A percentile compares a stretch with the other conserved stretches of the same genome.
phyloP scores from a whole-genome alignment of 2,113 vertebrate genomes.

The Pseudopodoces humilis region DNA sequence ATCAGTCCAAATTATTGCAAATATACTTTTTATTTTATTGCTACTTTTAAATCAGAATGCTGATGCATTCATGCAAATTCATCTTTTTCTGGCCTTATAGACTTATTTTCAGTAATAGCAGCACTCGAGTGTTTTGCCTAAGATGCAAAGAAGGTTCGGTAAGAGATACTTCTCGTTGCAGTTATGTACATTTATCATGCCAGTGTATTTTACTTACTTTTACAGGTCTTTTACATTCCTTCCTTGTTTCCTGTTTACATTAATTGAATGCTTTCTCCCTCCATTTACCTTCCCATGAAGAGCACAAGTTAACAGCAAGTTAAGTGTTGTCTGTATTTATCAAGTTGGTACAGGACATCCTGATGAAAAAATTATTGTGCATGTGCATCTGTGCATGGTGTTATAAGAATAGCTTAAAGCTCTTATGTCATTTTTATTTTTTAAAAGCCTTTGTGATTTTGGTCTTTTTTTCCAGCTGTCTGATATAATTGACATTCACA shows the following conservation, averaged over 20 bases:
- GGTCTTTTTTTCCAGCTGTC: slow-evolving; percentile 16
- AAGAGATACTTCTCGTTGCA: background rate
- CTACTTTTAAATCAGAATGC: background rate
- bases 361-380: background rate
- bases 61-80: background rate
- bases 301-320: background rate
- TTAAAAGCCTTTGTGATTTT: background rate
- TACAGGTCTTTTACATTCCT: background rate
- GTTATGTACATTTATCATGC: background rate
- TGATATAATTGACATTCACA: slow-evolving; percentile 20
- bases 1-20: background rate
- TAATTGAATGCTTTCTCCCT: background rate
- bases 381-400: background rate
- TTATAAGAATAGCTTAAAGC: background rate
- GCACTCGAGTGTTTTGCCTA: background rate
- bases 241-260: background rate
- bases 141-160: background rate
- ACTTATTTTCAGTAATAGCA: background rate
- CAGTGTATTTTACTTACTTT: background rate
- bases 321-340: background rate
- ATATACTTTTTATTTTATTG: background rate
- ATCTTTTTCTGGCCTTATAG: background rate
- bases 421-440: background rate
- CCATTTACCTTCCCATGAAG: background rate
- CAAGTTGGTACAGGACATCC: background rate